phyloP scores from a whole-genome alignment of 1,140 invertebrate species.

The Papilio helenus region DNA sequence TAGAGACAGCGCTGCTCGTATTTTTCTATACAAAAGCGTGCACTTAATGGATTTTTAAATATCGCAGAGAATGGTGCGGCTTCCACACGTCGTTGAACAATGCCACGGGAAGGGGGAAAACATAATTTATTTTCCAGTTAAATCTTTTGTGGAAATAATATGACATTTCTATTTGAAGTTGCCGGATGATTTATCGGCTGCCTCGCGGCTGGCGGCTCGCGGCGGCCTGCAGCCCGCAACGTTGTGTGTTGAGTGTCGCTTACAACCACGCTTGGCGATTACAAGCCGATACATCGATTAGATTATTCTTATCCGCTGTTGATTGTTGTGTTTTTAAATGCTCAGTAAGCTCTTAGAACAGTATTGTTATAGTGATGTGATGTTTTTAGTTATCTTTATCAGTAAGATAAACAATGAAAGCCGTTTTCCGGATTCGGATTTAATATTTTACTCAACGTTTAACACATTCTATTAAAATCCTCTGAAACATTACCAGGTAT shows the following conservation, averaged over 20 bases:
- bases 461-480: background rate
- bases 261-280: constrained; percentile 47
- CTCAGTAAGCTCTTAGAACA: no score
- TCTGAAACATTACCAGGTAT: background rate
- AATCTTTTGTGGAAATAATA: constrained; percentile 83
- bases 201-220: constrained; percentile 66
- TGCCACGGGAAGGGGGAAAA: constrained; percentile 75
- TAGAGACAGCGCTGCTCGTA: constrained; percentile 53
- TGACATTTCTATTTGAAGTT: constrained; percentile 83
- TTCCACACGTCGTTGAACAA: constrained; percentile 81
- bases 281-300: constrained; percentile 31
- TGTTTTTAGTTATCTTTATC: no score
- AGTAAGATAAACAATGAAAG: no score
- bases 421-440: no score
- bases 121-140: constrained; percentile 83
- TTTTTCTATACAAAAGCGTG: constrained; percentile 76
- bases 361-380: no score
- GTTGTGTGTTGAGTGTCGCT: constrained; percentile 60
- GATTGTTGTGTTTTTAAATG: background rate
- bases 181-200: constrained; percentile 78
- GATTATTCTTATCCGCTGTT: background rate
- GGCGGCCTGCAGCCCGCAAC: constrained; percentile 52
- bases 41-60: constrained; percentile 83
- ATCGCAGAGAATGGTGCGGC: constrained; percentile 72
- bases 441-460: background rate